Percentiles rank a stretch among this genome's conserved stretches.
These are phyloP conservation scores for Lysandra coridon DNA, from an alignment of 2,888 invertebrate species.

Conservation along the genomic window DNA sequence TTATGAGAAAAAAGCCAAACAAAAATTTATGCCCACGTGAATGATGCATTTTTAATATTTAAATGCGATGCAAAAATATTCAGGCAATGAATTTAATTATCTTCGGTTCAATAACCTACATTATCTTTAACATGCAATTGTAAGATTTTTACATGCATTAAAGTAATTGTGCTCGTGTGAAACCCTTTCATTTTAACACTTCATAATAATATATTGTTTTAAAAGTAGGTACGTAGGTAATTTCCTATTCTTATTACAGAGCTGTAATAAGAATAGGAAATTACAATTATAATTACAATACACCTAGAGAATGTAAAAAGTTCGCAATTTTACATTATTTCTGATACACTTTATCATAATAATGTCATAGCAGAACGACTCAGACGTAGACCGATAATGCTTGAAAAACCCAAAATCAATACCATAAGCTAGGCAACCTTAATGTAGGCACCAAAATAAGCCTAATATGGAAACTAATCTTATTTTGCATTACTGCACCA, in stretches of 20 bases:
- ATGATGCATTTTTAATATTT: constrained; percentile 19
- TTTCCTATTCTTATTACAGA: background rate
- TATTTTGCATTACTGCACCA: background rate
- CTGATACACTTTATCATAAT: background rate
- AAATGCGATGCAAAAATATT: constrained; percentile 25
- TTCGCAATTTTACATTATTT: too few relatives aligned
- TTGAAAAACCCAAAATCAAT: background rate
- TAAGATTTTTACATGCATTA: constrained; percentile 29
- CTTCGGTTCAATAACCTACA: constrained; percentile 26
- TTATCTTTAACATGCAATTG: constrained; percentile 18
- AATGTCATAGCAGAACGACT: too few relatives aligned
- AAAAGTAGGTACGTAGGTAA: background rate
- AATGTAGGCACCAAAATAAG: background rate
- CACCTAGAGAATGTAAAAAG: background rate
- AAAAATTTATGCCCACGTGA: background rate
- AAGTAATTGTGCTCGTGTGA: constrained; percentile 3
- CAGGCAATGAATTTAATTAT: constrained; percentile 24
- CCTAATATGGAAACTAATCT: background rate
- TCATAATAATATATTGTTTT: background rate
- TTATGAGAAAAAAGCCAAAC: constrained; percentile 5
- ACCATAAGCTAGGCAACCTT: background rate
- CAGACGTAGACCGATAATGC: background rate
- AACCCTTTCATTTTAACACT: background rate
- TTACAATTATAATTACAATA: too few relatives aligned
- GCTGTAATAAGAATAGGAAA: background rate